These are phyloP conservation scores for Neotoxoptera formosana DNA, from an alignment of 1,140 invertebrate species.

Conservation along the genomic window DNA sequence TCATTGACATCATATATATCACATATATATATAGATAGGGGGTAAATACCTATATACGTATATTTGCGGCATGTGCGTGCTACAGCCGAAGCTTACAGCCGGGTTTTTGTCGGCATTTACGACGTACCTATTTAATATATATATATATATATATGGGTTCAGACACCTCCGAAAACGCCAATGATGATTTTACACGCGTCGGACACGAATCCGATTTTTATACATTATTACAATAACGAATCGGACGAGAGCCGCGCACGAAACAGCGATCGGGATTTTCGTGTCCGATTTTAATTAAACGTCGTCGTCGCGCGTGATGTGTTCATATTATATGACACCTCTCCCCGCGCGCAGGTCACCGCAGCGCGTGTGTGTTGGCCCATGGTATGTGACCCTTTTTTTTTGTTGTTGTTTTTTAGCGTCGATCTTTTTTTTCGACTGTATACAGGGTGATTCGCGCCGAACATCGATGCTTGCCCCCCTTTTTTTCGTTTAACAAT, in stretches of 20 bases:
- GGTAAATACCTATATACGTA: neutral
- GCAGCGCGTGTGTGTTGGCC: neutral
- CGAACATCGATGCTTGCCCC: too few species aligned
- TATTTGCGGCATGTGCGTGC: too few species aligned
- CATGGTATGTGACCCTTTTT: neutral
- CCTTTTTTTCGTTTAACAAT: too few species aligned
- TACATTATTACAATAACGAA: neutral
- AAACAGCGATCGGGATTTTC: neutral
- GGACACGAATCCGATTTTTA: neutral
- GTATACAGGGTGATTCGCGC: too few species aligned
- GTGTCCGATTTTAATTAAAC: constrained; percentile 9
- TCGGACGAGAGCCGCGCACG: neutral
- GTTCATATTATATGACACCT: neutral
- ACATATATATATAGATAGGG: too few species aligned
- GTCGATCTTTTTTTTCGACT: neutral
- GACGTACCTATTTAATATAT: neutral
- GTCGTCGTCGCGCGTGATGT: neutral
- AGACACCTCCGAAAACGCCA: neutral
- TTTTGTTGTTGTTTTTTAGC: neutral
- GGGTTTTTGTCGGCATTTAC: neutral
- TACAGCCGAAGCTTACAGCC: neutral
- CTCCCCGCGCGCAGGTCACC: neutral
- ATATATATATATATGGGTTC: too few species aligned
- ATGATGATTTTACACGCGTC: neutral
- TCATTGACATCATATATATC: too few species aligned